These are phyloP conservation scores for Leucophenga varia DNA, from an alignment of 1,140 invertebrate genomes.

Conservation along the genomic window DNA sequence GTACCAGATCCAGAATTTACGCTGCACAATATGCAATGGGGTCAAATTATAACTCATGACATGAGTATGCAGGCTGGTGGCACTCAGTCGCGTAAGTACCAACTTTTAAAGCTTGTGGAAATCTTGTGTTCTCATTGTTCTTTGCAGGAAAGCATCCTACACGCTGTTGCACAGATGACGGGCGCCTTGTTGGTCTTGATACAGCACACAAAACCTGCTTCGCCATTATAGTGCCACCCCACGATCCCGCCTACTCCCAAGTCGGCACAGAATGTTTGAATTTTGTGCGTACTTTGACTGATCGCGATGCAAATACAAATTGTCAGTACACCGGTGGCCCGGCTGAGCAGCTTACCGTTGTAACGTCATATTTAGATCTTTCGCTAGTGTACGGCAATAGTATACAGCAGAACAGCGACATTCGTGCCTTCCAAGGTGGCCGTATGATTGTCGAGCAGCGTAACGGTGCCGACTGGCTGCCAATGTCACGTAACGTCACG, in stretches of 20 bases:
- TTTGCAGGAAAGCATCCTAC: slow-evolving; percentile 63
- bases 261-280: slow-evolving; percentile 77
- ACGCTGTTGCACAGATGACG: slow-evolving; percentile 70
- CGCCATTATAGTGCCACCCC: slow-evolving; percentile 78
- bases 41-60: slow-evolving; percentile 85
- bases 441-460: slow-evolving; percentile 64
- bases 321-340: slow-evolving; percentile 64
- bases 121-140: background rate
- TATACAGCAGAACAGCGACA: slow-evolving; percentile 62
- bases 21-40: slow-evolving; percentile 81
- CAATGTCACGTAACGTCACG: slow-evolving; percentile 67
- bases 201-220: slow-evolving; percentile 67
- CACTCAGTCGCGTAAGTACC: slow-evolving; percentile 70
- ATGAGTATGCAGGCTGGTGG: slow-evolving; percentile 75
- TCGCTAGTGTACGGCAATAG: slow-evolving; percentile 83
- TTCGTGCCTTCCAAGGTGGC: slow-evolving; percentile 68
- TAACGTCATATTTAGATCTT: slow-evolving; percentile 82
- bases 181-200: slow-evolving; percentile 60
- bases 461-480: slow-evolving; percentile 68
- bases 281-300: slow-evolving; percentile 78
- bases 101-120: no score
- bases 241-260: slow-evolving; percentile 77
- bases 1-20: slow-evolving; percentile 71
- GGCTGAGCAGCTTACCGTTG: slow-evolving; percentile 79
- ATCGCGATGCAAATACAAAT: slow-evolving; percentile 66